Evolutionary conservation across 64 coral and sea anemone genomes (phyloP), one percentile per base, ranked within the genome.

Genomic region (Pocillopora damicornis): DNA sequence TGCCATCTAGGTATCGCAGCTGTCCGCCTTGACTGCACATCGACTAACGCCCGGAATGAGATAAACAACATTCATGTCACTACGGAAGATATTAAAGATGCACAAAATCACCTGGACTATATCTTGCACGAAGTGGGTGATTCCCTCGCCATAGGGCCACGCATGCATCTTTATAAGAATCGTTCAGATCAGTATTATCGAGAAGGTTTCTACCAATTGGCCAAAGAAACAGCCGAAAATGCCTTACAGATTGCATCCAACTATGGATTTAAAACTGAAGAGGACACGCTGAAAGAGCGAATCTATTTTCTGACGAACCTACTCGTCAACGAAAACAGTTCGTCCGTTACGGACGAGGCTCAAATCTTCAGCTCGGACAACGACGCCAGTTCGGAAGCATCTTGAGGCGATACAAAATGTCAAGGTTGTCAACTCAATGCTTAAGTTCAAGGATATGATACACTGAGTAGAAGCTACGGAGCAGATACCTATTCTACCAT

Each of bases 121-220:
- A 16, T 69, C 4, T 18, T n/a, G 66, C 20, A 11, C 66, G 66
- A n/a, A 69, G 4, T 69, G 66, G 66, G 66, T 23, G 20, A 69
- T 1, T 0, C 8, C 22, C 66, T 78, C 3, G 26, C 76, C 4
- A 22, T 78, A 16, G 76, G 76, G 16, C 18, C 76, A 78, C 14
- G 76, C 36, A 59, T 78, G 36, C 76, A 78, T 7, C 18, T 78
- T 7, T 22, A 4, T 15, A 78, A 78, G 57, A 78, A 26, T 15
- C 76, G 76, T 25, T 78, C 36, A 2, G 76, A 78, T 59, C 76
- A 78, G 25, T n/a, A 78, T 35, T 37, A 78, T 78, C 35, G 76
- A 8, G 34, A 78, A 59, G 76, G 35, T 7, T 56, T 56, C 76
- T 56, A 56, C 12, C 22, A 25, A 56, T 13, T 37, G 76, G 76